These are phyloP conservation scores for Mimumesa dahlbomi DNA, from an alignment of 2,888 invertebrate genomes.

Conservation along the genomic window DNA sequence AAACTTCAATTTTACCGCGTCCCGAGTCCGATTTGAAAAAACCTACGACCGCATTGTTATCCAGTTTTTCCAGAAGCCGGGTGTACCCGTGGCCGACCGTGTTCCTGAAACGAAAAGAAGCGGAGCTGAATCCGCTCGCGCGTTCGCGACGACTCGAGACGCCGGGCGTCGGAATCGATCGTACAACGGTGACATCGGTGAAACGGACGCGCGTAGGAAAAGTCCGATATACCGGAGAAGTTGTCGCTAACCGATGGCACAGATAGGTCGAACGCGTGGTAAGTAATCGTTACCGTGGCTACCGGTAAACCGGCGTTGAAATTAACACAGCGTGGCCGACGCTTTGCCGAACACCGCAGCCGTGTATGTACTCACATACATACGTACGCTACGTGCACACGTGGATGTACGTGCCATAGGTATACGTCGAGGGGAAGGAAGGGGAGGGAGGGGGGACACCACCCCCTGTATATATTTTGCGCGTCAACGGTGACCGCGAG, in stretches of 20 bases:
- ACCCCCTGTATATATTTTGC: constrained; percentile 41
- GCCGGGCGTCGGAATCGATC: background rate
- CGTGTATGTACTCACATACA: constrained; percentile 2
- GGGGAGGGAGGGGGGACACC: too few relatives aligned
- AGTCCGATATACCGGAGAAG: too few relatives aligned
- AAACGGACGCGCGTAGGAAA: background rate
- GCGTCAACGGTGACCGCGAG: constrained; percentile 56
- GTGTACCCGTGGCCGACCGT: too few relatives aligned
- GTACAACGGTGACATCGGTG: background rate
- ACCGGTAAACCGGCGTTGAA: constrained; percentile 64
- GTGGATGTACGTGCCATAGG: background rate
- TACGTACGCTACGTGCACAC: background rate
- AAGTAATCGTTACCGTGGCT: constrained; percentile 64
- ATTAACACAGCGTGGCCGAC: constrained; percentile 57
- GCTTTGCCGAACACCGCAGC: constrained; percentile 24
- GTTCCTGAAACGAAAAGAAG: constrained; percentile 42
- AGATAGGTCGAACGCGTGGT: constrained; percentile 33
- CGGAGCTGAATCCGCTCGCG: constrained; percentile 56
- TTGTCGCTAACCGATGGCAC: background rate
- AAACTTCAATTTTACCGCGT: too few relatives aligned
- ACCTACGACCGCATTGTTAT: too few relatives aligned
- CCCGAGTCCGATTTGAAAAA: too few relatives aligned
- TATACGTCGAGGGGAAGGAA: too few relatives aligned
- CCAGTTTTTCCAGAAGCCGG: too few relatives aligned
- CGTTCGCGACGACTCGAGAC: constrained; percentile 26